Percentiles rank a stretch among this genome's conserved stretches.
phyloP scores from a whole-genome alignment of 2,113 vertebrate species.

The Sapayoa aenigma region DNA sequence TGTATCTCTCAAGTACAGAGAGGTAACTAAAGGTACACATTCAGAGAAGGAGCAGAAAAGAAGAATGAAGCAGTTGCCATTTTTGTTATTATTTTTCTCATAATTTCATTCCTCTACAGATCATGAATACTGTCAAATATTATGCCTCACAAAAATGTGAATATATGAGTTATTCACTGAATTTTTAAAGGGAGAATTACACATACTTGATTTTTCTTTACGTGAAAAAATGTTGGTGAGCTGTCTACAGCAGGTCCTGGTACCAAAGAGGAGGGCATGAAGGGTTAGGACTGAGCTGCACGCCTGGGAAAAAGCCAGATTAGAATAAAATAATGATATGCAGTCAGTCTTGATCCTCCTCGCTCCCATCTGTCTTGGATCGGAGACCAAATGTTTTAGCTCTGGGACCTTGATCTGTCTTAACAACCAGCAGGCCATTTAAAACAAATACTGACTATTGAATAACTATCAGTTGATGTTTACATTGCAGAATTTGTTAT shows the following conservation, averaged over 20 bases:
- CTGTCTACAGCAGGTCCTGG: background rate
- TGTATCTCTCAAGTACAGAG: background rate
- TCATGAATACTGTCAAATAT: background rate
- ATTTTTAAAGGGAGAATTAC: background rate
- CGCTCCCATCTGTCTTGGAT: background rate
- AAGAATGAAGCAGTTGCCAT: background rate
- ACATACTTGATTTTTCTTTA: background rate
- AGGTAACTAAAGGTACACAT: background rate
- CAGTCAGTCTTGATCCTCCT: background rate
- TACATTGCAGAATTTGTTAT: background rate
- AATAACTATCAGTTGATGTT: background rate
- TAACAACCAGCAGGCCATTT: background rate
- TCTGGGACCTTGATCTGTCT: background rate
- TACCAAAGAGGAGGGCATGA: background rate
- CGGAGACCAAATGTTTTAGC: background rate
- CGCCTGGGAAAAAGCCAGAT: background rate
- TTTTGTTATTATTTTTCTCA: background rate
- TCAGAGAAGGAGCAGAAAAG: background rate
- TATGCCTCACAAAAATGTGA: background rate
- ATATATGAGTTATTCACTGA: background rate
- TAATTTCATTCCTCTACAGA: background rate
- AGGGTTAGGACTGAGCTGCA: background rate
- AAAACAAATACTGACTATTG: background rate
- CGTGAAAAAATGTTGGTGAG: background rate
- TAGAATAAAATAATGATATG: background rate